A percentile compares a stretch with the other conserved stretches of the same genome.
Conservation (phyloP, 2,888 invertebrate species). For the Leptodirus hochenwartii region DNA sequence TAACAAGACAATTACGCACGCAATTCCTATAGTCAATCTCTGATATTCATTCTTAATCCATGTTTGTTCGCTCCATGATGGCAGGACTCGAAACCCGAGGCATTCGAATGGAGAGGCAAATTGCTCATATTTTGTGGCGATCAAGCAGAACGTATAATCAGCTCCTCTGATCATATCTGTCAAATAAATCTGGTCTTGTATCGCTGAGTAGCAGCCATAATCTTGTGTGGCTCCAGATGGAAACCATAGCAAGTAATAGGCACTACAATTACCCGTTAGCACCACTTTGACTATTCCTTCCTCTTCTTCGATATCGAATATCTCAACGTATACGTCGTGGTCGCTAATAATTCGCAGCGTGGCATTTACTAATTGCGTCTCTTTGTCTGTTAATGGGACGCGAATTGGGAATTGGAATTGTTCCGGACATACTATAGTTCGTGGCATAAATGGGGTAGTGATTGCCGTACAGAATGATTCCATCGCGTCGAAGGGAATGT, state of each 20-base stretch:
- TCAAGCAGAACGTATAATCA: constrained; percentile 24
- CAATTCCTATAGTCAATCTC: background rate
- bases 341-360: no score
- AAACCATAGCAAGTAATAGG: constrained; percentile 13
- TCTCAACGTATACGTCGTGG: no score
- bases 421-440: no score
- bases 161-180: constrained; percentile 15
- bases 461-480: no score
- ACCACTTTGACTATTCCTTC: constrained; percentile 8
- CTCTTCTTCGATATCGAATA: constrained; percentile 7
- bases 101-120: constrained; percentile 22
- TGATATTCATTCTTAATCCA: constrained; percentile 19
- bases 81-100: constrained; percentile 17
- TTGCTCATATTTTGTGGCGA: constrained; percentile 14
- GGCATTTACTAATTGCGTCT: no score
- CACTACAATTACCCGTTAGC: no score
- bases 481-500: no score
- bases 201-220: constrained; percentile 18
- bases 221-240: constrained; percentile 12
- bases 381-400: no score
- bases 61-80: constrained; percentile 13
- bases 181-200: constrained; percentile 13
- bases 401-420: no score
- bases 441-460: no score
- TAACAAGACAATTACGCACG: constrained; percentile 1